Percentiles rank a stretch among this genome's conserved stretches.
Conservation (phyloP, 2,888 invertebrate species). For the Rutpela maculata region DNA sequence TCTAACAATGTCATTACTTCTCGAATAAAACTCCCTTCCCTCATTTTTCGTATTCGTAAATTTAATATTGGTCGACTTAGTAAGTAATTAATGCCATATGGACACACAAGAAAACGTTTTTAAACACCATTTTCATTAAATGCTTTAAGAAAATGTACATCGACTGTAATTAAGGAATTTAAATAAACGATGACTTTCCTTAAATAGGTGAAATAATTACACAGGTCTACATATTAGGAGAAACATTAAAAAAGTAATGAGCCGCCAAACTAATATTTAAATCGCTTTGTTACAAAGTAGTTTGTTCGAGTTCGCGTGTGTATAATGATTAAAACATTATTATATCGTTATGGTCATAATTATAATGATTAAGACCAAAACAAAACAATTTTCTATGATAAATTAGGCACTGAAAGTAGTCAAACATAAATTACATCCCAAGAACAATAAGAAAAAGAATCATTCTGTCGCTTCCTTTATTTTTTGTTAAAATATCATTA, state of each 20-base stretch:
- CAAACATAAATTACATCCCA: slow-evolving; percentile 16
- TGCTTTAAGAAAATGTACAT: background rate
- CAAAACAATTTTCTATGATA: slow-evolving; percentile 14
- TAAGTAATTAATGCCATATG: background rate
- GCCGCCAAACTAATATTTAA: slow-evolving; percentile 3
- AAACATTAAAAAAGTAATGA: slow-evolving; percentile 5
- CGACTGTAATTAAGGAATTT: background rate
- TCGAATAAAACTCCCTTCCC: too few relatives aligned
- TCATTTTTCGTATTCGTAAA: background rate
- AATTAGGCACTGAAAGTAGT: slow-evolving; percentile 18
- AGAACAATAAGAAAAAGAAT: slow-evolving; percentile 2
- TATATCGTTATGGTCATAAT: slow-evolving; percentile 14
- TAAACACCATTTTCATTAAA: background rate
- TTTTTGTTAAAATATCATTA: slow-evolving; percentile 21
- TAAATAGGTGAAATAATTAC: slow-evolving; percentile 3
- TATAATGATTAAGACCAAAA: background rate
- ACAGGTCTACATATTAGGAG: background rate
- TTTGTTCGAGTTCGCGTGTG: slow-evolving; percentile 1
- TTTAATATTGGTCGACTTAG: background rate
- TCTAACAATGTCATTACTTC: too few relatives aligned
- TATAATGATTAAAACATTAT: slow-evolving; percentile 13
- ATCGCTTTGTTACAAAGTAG: slow-evolving; percentile 11
- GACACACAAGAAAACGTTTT: background rate
- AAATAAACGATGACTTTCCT: background rate
- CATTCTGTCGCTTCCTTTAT: slow-evolving; percentile 14